phyloP scores from a whole-genome alignment of 2,797 vertebrate genomes.

The Salmo trutta region DNA sequence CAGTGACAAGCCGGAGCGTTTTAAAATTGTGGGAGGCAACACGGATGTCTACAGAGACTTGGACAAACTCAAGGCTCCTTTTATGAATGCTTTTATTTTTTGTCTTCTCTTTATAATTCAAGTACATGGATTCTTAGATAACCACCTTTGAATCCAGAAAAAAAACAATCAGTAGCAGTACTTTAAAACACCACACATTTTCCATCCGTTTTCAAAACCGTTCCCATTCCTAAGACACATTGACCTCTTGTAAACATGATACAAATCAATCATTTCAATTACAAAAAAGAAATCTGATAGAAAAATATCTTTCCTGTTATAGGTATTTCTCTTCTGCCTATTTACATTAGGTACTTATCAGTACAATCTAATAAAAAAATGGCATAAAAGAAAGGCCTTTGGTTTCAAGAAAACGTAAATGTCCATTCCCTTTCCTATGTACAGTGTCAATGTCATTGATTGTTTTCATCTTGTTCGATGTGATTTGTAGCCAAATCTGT shows the following conservation, averaged over 20 bases:
- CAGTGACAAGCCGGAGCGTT: no score
- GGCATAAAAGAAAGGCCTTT: conserved; percentile 73
- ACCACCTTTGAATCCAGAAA: conserved; percentile 48
- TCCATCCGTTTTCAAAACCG: conserved; percentile 21
- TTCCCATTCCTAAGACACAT: conserved; percentile 64
- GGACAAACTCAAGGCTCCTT: conserved; percentile 1
- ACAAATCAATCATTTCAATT: conserved; percentile 70
- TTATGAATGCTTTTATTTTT: conserved; percentile 51
- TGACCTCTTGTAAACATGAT: conserved; percentile 78
- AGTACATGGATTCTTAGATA: conserved; percentile 66
- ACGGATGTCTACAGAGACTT: no score
- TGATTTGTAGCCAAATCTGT: conserved; percentile 21
- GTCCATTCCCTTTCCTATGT: conserved; percentile 42
- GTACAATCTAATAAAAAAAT: conserved; percentile 69
- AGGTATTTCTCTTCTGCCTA: conserved; percentile 60
- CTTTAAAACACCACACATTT: conserved; percentile 57
- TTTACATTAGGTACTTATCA: conserved; percentile 65
- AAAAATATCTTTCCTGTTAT: conserved; percentile 76
- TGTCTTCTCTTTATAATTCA: conserved; percentile 47
- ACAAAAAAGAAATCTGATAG: conserved; percentile 73
- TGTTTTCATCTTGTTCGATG: conserved; percentile 1
- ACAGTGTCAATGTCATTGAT: conserved; percentile 38
- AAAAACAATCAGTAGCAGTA: conserved; percentile 70
- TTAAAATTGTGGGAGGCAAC: no score
- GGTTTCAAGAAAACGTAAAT: conserved; percentile 70